These are phyloP conservation scores for Anguilla megastoma DNA, from an alignment of 2,797 vertebrate species.

Conservation along the genomic window DNA sequence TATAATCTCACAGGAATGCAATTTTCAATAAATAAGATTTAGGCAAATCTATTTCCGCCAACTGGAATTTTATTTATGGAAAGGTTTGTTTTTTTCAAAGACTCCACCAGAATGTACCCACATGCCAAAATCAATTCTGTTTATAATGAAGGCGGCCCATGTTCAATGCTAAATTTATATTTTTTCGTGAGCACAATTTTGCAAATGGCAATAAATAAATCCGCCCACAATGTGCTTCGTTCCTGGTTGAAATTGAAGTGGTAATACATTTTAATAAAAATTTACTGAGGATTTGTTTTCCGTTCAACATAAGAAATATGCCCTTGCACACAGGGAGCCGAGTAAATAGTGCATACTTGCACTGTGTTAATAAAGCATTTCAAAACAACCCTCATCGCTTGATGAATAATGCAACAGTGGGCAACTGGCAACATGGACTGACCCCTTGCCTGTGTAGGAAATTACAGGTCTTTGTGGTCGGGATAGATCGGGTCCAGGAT, in stretches of 20 bases:
- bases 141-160: background rate
- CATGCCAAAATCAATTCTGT: background rate
- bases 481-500: slow-evolving; percentile 9
- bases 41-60: background rate
- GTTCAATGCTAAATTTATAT: background rate
- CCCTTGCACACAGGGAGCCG: slow-evolving; percentile 4
- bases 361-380: slow-evolving; percentile 21
- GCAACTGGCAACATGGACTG: background rate
- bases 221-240: background rate
- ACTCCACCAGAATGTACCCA: background rate
- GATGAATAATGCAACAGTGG: slow-evolving; percentile 1
- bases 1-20: background rate
- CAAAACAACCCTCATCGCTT: slow-evolving; percentile 3
- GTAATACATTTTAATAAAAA: slow-evolving; percentile 7
- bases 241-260: background rate
- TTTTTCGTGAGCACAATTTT: background rate
- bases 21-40: slow-evolving; percentile 1
- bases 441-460: slow-evolving; percentile 15
- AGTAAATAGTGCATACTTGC: slow-evolving; percentile 3
- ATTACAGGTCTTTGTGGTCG: slow-evolving; percentile 21
- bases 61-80: background rate
- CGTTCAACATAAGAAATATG: slow-evolving; percentile 5
- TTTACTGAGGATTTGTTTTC: slow-evolving; percentile 5
- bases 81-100: background rate
- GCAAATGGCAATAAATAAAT: background rate